Evolutionary conservation across 2,888 invertebrate genomes (phyloP), one percentile per base, ranked within the genome.

Genomic region (Helobdella robusta): DNA sequence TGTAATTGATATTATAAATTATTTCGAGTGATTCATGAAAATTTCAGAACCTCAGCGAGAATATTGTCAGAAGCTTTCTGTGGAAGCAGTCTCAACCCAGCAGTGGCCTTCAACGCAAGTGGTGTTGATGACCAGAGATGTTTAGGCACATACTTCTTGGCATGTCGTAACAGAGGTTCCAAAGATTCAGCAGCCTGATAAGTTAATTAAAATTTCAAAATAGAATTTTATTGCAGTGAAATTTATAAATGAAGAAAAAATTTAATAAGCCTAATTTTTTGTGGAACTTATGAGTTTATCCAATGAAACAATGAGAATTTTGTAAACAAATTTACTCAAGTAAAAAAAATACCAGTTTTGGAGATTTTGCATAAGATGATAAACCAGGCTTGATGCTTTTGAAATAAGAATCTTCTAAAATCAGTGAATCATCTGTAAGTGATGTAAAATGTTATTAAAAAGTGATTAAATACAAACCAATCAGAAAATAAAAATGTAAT

Each of bases 21-120:
- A 56, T 18, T 8, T 11, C 18, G 30, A 56, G 25, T 30, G 11
- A 18, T 11, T 52, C 8, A 15, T 8, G 54, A 52, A 8, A 15
- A 52, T 11, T 18, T 23, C 50, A 69, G 65, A 34, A 91, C 89
- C 59, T 87, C 84, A 60, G 85, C 83, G 1, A 95, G 80, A 54
- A 95, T 83, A 54, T 82, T 82, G 35, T 85, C 82, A 25, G 76
- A 73, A 48, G 67, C 62, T 4, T 68, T 66, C 44, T 82, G 81
- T 0, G 87, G 85, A 64, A 91, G 78, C 44, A 90, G 79, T 62
- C 91, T 80, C 40, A 91, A 79, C 2, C 95, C 97, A 30, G 95
- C 97, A 0, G 97, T 97, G 0, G 95, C 97, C 78, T 89, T 88
- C 70, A 97, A 83, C 0, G 88, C 85, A 3, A 97, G 79, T 0